Conservation (phyloP, 2,113 vertebrate species). For the Pluvianellus socialis region DNA sequence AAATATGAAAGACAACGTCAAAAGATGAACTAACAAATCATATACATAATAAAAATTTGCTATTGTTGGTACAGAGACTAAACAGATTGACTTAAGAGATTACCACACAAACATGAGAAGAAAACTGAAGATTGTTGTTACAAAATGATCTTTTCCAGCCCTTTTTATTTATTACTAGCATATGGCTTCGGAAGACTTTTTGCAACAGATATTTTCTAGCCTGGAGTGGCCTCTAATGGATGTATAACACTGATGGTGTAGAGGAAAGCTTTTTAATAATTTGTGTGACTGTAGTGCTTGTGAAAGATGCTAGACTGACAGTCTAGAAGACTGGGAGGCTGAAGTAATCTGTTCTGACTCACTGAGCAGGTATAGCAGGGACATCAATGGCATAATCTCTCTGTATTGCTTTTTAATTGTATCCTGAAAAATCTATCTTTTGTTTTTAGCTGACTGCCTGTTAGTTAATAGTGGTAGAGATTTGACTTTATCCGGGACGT, state of each 20-base stretch:
- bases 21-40: not conserved
- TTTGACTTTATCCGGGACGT: not conserved
- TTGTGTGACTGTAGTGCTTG: conserved; percentile 24
- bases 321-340: not conserved
- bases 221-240: conserved; percentile 53
- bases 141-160: conserved; percentile 33
- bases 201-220: conserved; percentile 47
- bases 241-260: conserved; percentile 32
- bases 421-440: not conserved
- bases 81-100: conserved; percentile 33
- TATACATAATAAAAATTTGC: not conserved
- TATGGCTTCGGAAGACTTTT: conserved; percentile 28
- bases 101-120: conserved; percentile 31
- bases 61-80: not conserved
- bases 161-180: conserved; percentile 49
- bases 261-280: conserved; percentile 61
- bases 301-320: conserved; percentile 25
- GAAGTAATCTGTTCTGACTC: conserved; percentile 40
- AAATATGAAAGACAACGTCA: not conserved
- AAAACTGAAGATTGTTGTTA: conserved; percentile 51
- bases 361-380: conserved; percentile 15
- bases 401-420: not conserved
- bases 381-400: not conserved
- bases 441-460: not conserved
- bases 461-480: not conserved